Evolutionary conservation across 2,888 invertebrate genomes (phyloP), one percentile per base, ranked within the genome.

Genomic region (Drosophila lacicola): DNA sequence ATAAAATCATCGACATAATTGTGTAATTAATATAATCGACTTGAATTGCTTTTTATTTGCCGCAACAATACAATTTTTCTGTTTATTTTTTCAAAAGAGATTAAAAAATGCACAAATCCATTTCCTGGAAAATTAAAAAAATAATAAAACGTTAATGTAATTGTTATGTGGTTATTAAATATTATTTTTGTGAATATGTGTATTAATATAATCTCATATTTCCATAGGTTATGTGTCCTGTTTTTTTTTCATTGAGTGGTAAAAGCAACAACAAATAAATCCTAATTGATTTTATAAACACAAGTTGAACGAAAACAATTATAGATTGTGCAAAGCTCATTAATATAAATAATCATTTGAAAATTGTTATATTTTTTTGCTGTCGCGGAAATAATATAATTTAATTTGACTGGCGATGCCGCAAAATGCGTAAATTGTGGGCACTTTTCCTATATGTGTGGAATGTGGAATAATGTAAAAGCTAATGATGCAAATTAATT

Each of bases 401-500:
- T 89, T 71, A 89, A 72, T 89, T 81, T 81, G 89, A 88, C 88
- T 65, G 63, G 60, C 57, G 65, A 89, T 81, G 68, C 83, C 83
- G 45, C 89, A 89, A 65, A 82, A 74, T 73, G 74, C 72, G 70
- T 51, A 87, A 84, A 89, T 84, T 87, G 82, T 46, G 42, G 53
- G 25, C 34, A 39, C 47, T 66, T 53, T 57, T 54, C 53, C 39
- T 45, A 55, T 57, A 42, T 11, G 29, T 19, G 4, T 45, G 45
- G 49, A 13, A 10, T n/a, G 37, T 50, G 58, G 41, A 29, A 64
- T 46, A 45, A 29, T 54, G 42, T 34, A 68, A 71, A 67, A 65
- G 88, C 83, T 83, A 83, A 83, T 83, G 72, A 70, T 69, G 89
- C 85, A 84, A 83, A 83, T 83, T 83, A 89, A 83, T 88, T 83